Percentiles rank a stretch among this genome's conserved stretches.
Evolutionary conservation across 2,797 vertebrate species (phyloP).

Genomic region (Labeo calbasu): DNA sequence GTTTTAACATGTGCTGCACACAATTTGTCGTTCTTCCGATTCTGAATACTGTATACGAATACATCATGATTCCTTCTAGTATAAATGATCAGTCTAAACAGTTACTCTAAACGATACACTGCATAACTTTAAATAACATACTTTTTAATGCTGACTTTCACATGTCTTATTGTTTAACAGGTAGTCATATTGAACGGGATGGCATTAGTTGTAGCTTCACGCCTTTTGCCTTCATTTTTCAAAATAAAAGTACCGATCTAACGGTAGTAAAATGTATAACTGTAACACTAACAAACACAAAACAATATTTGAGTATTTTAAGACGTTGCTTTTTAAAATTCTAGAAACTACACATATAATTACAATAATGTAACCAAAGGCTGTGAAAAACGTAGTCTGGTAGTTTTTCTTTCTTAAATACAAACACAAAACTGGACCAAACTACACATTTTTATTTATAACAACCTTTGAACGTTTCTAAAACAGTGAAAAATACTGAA

Average conservation of each 20-base stretch:
- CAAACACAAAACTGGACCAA: neutral
- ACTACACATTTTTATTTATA: neutral
- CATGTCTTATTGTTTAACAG: neutral
- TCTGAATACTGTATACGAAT: slow-evolving; percentile 64
- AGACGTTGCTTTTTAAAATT: neutral
- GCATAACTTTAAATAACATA: neutral
- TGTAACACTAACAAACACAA: neutral
- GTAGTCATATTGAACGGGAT: neutral
- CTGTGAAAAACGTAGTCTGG: neutral
- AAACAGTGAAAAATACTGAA: neutral
- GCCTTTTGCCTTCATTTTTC: neutral
- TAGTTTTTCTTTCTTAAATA: neutral
- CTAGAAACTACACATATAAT: neutral
- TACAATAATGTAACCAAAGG: neutral
- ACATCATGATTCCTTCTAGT: slow-evolving; percentile 65
- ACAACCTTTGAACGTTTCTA: neutral
- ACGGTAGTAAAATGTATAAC: neutral
- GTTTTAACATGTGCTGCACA: slow-evolving; percentile 52
- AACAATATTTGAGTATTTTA: neutral
- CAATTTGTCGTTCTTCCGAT: slow-evolving; percentile 41
- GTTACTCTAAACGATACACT: neutral
- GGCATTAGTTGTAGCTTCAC: neutral
- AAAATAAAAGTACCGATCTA: slow-evolving; percentile 36
- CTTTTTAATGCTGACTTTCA: slow-evolving; percentile 11
- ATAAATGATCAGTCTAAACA: accelerated